phyloP scores from a whole-genome alignment of 2,888 invertebrate species.

The Nesidiocoris tenuis region DNA sequence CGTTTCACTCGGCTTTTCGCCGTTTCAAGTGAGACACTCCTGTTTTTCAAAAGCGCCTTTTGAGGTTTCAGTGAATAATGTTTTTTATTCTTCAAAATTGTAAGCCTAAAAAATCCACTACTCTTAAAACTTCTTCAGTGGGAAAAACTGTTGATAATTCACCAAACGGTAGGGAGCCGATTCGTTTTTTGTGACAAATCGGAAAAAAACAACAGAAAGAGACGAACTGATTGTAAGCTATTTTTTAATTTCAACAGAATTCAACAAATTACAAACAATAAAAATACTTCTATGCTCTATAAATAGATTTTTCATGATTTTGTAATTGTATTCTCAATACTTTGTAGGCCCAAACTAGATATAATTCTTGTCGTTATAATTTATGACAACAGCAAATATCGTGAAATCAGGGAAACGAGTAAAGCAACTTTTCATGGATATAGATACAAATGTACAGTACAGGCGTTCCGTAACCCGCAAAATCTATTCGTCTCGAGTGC shows the following conservation, averaged over 20 bases:
- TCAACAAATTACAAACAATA: conserved; percentile 43
- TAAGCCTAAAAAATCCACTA: too few species aligned
- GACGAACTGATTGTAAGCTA: conserved; percentile 1
- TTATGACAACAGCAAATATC: background rate
- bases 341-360: conserved; percentile 36
- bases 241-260: conserved; percentile 39
- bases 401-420: background rate
- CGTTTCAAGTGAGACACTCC: too few species aligned
- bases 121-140: too few species aligned
- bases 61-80: too few species aligned
- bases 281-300: conserved; percentile 41
- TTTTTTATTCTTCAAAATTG: too few species aligned
- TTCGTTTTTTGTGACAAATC: too few species aligned
- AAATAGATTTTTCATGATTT: conserved; percentile 31
- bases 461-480: background rate
- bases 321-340: conserved; percentile 21
- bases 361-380: conserved; percentile 7
- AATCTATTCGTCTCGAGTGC: background rate
- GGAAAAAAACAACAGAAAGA: too few species aligned
- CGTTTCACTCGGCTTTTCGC: too few species aligned
- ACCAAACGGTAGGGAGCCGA: too few species aligned
- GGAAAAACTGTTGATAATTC: too few species aligned
- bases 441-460: background rate
- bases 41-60: too few species aligned
- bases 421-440: background rate